Conservation (phyloP, 64 coral and sea anemone species). For the Pachyseris speciosa region DNA sequence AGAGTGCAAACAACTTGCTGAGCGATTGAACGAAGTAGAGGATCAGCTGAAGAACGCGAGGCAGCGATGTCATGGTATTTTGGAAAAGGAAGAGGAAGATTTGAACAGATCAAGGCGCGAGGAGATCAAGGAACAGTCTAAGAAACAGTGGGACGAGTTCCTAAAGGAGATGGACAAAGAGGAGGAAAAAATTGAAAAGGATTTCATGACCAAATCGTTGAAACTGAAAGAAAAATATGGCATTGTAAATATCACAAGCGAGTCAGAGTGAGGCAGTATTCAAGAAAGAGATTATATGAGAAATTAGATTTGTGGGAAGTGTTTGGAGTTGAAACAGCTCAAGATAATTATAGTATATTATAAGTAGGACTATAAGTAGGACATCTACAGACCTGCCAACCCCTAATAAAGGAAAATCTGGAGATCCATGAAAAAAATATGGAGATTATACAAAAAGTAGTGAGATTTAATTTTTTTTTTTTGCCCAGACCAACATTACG, state of each 20-base stretch:
- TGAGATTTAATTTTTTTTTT: too few species aligned
- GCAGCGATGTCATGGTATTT: constrained; percentile 82
- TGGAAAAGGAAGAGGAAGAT: constrained; percentile 87
- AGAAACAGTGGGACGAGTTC: constrained; percentile 89
- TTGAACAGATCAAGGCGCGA: constrained; percentile 38
- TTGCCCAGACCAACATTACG: too few species aligned
- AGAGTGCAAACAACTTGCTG: constrained; percentile 57
- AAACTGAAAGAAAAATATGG: constrained; percentile 91
- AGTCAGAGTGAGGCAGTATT: background rate
- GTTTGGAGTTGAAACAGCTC: too few species aligned
- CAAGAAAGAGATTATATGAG: too few species aligned
- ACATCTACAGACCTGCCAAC: too few species aligned
- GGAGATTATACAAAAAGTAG: too few species aligned
- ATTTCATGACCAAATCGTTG: constrained; percentile 75
- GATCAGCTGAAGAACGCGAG: constrained; percentile 75
- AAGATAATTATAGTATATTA: too few species aligned
- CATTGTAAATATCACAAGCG: background rate
- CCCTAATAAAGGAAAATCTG: too few species aligned
- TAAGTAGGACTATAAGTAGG: too few species aligned
- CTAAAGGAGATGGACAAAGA: constrained; percentile 76
- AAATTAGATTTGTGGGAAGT: too few species aligned
- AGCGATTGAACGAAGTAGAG: constrained; percentile 54
- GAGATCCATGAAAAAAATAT: too few species aligned
- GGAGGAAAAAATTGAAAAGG: constrained; percentile 71
- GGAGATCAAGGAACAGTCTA: constrained; percentile 63